Base-by-base conservation (phyloP, 2,888 invertebrate species). In the Tanypteryx hageni region DNA sequence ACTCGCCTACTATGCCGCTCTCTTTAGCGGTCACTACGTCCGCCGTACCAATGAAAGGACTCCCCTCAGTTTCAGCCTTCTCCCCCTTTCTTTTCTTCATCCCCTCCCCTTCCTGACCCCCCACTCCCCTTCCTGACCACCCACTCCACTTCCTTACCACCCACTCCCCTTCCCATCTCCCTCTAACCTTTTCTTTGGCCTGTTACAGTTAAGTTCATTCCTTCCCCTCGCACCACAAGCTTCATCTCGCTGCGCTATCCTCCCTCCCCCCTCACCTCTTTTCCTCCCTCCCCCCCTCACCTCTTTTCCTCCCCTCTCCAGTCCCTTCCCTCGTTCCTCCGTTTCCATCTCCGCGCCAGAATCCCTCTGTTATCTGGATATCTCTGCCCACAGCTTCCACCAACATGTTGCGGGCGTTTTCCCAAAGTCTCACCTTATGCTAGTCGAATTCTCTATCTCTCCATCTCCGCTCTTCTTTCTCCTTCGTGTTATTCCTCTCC, bases 391-490 rank as follows among this genome's bases (percentile, higher is more conserved):
- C 68, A 68, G 68, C 27, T 27, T 76, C 76, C 27, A 76, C 76
- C 76, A 76, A 76, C 76, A 76, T 76, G 76, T 76, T 76, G 76
- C 76, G 76, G 76, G 22, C 22, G 22, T 85, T 18, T 56, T 57
- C 57, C 58, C n/a, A 13, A 85, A 56, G n/a, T 83, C 85, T 58
- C 22, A 16, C 57, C 56, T 85, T 58, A 56, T n/a, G 27, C 14
- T 27, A 11, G 22, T 76, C 76, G 22, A 16, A 57, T 57, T 57
- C 84, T 57, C 57, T 57, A 16, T 57, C 57, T 85, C 11, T n/a
- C 57, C 10, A n/a, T 57, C 64, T 64, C 64, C 64, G 64, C n/a
- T 64, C 64, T 4, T 4, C 11, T 64, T n/a, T 64, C 64, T 5
- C n/a, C n/a, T n/a, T 18, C 64, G 16, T 64, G 7, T 7, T 11